Base-by-base conservation (phyloP, 2,888 invertebrate species). In the Chrysotoxum bicinctum region DNA sequence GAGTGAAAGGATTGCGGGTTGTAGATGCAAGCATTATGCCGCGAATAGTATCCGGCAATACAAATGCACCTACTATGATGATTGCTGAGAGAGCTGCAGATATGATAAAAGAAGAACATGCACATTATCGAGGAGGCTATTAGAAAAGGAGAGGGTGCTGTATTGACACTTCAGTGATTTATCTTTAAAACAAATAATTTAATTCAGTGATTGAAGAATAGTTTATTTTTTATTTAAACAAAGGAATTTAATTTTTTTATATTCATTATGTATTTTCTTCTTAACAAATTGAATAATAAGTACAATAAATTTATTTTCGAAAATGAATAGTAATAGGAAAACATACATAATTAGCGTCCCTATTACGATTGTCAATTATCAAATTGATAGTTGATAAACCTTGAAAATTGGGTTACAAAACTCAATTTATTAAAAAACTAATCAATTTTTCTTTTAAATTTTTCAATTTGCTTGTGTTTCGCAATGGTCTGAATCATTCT, bases 21-120 rank as follows among this genome's bases (percentile, higher is more conserved):
- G 94, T 97, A 3, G 97, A 97, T 90, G 96, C 95, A 0, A 97
- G 96, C 87, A 93, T 97, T 21, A 97, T 97, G 96, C 97, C 97
- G 0, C 94, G 92, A 1, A 96, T 97, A 70, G 93, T 94, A 0
- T 95, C 94, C 37, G 97, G 97, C 0, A 97, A 97, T 89, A 97
- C 96, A 0, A 97, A 97, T 89, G 96, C 96, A 0, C 96, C 97
- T 0, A 94, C 94, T 1, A 94, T 97, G 54, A 97, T 97, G 97
- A 95, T 97, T 52, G 97, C 95, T 0, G 97, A 97, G 89, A 96
- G 96, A 89, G 96, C 95, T 1, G 93, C 96, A 0, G 96, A 97
- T 89, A 94, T 97, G 93, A 96, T 97, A 87, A 96, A 96, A 89
- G 93, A 95, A 89, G 95, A 96, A 87, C 96, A 96, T 94, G 87